Conservation (phyloP, 2,113 vertebrate genomes). For the Otus sunia region DNA sequence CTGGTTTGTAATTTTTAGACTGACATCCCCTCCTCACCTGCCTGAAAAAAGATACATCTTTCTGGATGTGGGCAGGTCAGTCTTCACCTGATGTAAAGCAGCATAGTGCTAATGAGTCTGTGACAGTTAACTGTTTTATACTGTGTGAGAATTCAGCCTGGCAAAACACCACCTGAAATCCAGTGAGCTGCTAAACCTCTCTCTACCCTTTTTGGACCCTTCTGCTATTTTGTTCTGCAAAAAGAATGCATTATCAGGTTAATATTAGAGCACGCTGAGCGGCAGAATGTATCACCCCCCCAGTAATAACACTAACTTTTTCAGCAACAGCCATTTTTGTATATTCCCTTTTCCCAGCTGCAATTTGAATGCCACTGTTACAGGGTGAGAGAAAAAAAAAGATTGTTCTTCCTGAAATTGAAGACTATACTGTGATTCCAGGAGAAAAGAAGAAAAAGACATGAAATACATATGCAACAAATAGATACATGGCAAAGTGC, state of each 20-base stretch:
- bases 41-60: background rate
- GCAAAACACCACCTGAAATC: background rate
- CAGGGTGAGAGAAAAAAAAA: background rate
- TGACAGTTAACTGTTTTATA: background rate
- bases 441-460: background rate
- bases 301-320: background rate
- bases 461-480: background rate
- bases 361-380: background rate
- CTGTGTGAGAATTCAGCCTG: background rate
- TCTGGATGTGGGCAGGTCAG: background rate
- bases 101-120: background rate
- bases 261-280: background rate
- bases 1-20: background rate
- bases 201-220: background rate
- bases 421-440: background rate
- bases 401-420: background rate
- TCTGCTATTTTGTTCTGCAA: background rate
- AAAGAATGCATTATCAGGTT: background rate
- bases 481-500: background rate
- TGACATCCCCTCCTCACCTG: fast-evolving
- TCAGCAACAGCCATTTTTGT: background rate
- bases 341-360: background rate
- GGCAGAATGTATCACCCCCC: background rate
- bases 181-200: background rate
- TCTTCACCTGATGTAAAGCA: background rate